These are phyloP conservation scores for Charaxes varanes DNA, from an alignment of 1,140 invertebrate genomes.

Conservation along the genomic window DNA sequence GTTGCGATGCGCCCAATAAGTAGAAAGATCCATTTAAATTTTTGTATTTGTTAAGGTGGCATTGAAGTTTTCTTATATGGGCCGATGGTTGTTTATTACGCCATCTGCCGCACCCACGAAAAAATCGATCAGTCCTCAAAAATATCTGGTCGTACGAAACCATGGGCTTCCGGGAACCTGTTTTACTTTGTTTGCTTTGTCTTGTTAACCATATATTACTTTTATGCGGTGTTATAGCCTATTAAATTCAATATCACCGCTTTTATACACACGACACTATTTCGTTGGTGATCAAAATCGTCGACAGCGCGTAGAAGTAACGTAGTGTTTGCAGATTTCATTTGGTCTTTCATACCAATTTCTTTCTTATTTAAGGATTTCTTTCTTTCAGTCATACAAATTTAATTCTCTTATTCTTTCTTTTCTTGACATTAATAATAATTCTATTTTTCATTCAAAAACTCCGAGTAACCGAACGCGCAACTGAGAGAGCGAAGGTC, in stretches of 20 bases:
- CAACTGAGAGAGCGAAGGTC: too few species aligned
- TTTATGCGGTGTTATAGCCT: not conserved
- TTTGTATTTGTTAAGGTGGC: conserved; percentile 49
- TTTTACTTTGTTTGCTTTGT: conserved; percentile 1
- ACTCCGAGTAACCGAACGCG: too few species aligned
- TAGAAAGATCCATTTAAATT: conserved; percentile 51
- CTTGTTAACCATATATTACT: conserved; percentile 5
- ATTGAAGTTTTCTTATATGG: conserved; percentile 53
- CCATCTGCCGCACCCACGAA: conserved; percentile 35
- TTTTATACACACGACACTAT: too few species aligned
- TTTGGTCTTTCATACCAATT: too few species aligned
- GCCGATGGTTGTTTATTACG: conserved; percentile 36
- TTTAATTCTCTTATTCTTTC: too few species aligned
- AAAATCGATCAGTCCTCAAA: conserved; percentile 21
- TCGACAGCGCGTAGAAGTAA: too few species aligned
- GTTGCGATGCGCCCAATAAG: conserved; percentile 36
- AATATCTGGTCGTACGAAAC: conserved; percentile 3
- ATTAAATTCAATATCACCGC: conserved; percentile 1
- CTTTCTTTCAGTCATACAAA: too few species aligned
- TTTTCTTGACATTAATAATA: too few species aligned
- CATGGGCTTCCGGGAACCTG: conserved; percentile 10
- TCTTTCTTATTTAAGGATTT: too few species aligned
- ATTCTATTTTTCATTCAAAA: too few species aligned
- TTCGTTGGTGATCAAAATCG: too few species aligned
- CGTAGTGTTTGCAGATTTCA: too few species aligned